Conservation (phyloP, 2,113 vertebrate genomes). For the Cranoglanis bouderius region DNA sequence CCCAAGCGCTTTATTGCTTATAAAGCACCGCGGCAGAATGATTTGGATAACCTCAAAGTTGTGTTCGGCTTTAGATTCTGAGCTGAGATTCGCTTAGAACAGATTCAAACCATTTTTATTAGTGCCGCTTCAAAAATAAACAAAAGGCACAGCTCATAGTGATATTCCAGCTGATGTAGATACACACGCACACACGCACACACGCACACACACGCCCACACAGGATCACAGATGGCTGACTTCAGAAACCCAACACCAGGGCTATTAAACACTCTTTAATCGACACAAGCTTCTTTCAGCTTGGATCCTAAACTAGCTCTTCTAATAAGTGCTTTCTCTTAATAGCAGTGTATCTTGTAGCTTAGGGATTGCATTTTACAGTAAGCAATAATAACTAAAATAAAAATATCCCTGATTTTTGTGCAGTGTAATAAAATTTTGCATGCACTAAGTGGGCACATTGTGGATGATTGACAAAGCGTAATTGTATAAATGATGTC, state of each 20-base stretch:
- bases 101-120: conserved; percentile 60
- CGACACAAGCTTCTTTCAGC: conserved; percentile 46
- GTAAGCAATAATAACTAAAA: not conserved
- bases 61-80: not conserved
- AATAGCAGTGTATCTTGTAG: not conserved
- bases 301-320: conserved; percentile 64
- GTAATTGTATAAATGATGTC: not conserved
- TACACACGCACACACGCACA: not conserved
- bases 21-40: not conserved
- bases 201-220: not conserved
- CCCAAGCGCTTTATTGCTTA: not conserved
- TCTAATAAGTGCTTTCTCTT: conserved; percentile 42
- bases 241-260: conserved; percentile 20
- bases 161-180: conserved; percentile 47
- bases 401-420: not conserved
- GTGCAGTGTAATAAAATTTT: not conserved
- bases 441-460: not conserved
- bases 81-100: conserved; percentile 38
- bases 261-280: conserved; percentile 40
- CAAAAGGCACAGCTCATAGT: conserved; percentile 48
- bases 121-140: conserved; percentile 63
- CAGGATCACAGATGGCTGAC: conserved; percentile 3
- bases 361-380: not conserved
- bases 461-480: not conserved
- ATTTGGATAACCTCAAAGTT: not conserved